phyloP scores from a whole-genome alignment of 2,797 vertebrate species.

The Anomalospiza imberbis region DNA sequence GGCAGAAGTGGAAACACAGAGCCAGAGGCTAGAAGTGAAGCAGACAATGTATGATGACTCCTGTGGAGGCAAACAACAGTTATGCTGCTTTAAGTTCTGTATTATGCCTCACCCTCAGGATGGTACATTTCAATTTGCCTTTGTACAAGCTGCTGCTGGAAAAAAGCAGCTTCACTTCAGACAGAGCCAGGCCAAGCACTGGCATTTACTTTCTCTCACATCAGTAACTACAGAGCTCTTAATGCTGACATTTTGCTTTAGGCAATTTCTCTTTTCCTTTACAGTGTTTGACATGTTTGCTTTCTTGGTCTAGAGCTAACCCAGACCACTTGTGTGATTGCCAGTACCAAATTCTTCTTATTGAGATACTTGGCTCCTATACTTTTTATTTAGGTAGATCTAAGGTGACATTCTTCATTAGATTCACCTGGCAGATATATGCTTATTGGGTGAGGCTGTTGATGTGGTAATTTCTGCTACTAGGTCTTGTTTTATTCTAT shows the following conservation, averaged over 20 bases:
- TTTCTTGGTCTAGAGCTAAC: background rate
- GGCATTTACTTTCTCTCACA: slow-evolving; percentile 1
- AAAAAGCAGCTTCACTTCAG: background rate
- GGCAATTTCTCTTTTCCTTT: slow-evolving; percentile 21
- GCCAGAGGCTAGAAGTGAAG: background rate
- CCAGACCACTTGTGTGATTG: background rate
- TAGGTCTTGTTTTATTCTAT: background rate
- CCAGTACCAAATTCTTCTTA: background rate
- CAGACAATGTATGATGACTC: background rate
- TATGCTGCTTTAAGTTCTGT: background rate
- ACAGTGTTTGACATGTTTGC: background rate
- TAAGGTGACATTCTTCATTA: background rate
- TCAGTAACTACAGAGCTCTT: background rate
- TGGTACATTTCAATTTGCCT: background rate
- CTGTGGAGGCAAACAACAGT: background rate
- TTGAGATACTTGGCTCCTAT: background rate
- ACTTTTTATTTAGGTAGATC: background rate
- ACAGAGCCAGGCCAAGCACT: background rate
- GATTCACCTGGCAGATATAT: background rate
- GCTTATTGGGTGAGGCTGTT: background rate
- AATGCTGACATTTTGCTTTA: slow-evolving; percentile 13
- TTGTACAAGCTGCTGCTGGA: background rate
- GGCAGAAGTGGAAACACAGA: background rate
- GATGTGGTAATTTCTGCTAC: background rate
- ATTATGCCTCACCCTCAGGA: background rate